phyloP scores from a whole-genome alignment of 2,113 vertebrate species.

The Zeus faber region DNA sequence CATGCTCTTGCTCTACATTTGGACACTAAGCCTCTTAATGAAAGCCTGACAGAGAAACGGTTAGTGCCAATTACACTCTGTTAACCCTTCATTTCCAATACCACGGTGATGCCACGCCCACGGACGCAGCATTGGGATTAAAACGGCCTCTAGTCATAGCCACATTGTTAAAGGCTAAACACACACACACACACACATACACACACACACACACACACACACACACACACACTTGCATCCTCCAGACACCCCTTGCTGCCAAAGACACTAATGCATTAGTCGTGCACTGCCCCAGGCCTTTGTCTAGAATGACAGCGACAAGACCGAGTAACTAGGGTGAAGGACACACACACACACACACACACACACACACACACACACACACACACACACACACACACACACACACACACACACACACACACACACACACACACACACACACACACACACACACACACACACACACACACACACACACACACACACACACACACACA shows the following conservation, averaged over 20 bases:
- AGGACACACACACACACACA: slow-evolving; percentile 12
- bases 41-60: slow-evolving; percentile 39
- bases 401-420: slow-evolving; percentile 1
- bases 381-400: not conserved
- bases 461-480: not conserved
- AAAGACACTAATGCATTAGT: slow-evolving; percentile 64
- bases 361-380: slow-evolving; percentile 1
- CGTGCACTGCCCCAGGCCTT: slow-evolving; percentile 52
- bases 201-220: not conserved
- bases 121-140: slow-evolving; percentile 22
- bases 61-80: slow-evolving; percentile 34
- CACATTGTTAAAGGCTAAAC: slow-evolving; percentile 35
- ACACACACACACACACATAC: slow-evolving; percentile 32
- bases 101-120: not conserved
- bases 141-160: slow-evolving; percentile 34
- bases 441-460: slow-evolving; percentile 8
- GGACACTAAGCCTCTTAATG: slow-evolving; percentile 41
- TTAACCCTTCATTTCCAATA: slow-evolving; percentile 36
- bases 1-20: slow-evolving; percentile 20
- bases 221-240: slow-evolving; percentile 10
- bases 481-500: not conserved
- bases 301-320: slow-evolving; percentile 51
- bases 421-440: slow-evolving; percentile 5
- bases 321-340: slow-evolving; percentile 36
- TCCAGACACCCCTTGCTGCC: slow-evolving; percentile 51